These are phyloP conservation scores for Aphis craccivora DNA, from an alignment of 1,140 invertebrate genomes.

Conservation along the genomic window DNA sequence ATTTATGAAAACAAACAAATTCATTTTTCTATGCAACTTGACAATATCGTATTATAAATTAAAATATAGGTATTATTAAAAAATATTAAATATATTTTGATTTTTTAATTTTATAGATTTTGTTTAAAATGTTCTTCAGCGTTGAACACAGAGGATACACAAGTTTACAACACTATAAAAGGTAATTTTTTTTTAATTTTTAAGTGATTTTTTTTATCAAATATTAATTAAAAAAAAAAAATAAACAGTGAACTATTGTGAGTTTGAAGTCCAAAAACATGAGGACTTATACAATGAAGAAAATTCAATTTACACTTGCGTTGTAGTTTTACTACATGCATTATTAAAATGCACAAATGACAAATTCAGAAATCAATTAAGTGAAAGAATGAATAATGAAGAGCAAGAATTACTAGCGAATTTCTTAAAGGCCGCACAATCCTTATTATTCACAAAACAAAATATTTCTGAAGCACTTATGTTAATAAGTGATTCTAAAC, in stretches of 20 bases:
- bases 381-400: conserved; percentile 41
- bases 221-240: not conserved
- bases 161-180: conserved; percentile 49
- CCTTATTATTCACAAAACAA: conserved; percentile 12
- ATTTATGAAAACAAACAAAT: not conserved
- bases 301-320: conserved; percentile 34
- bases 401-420: conserved; percentile 42
- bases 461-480: conserved; percentile 49
- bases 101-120: conserved; percentile 35
- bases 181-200: not conserved
- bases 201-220: not conserved
- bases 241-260: conserved; percentile 37
- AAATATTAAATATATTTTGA: not conserved
- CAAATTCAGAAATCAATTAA: conserved; percentile 44
- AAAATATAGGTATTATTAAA: not conserved
- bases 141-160: not conserved
- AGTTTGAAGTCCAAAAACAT: conserved; percentile 24
- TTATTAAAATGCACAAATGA: conserved; percentile 46
- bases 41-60: not conserved
- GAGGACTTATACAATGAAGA: conserved; percentile 1
- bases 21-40: not conserved
- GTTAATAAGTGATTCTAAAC: not conserved
- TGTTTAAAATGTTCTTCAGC: conserved; percentile 25
- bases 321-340: conserved; percentile 31
- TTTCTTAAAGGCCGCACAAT: conserved; percentile 32